These are phyloP conservation scores for Cephus pulcher DNA, from an alignment of 2,888 invertebrate genomes.

Conservation along the genomic window DNA sequence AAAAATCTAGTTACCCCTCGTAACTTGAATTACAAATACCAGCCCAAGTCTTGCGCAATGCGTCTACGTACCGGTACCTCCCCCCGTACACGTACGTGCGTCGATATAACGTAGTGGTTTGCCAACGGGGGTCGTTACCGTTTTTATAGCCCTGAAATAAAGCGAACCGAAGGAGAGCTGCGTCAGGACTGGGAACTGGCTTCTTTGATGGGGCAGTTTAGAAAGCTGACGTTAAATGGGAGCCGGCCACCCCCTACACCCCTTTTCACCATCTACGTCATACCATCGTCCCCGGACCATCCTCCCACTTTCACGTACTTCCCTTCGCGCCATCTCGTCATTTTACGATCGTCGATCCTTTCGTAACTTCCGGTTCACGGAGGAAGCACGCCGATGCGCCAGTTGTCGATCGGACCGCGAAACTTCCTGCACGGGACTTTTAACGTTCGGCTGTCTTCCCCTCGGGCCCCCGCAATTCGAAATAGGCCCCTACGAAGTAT, in stretches of 20 bases:
- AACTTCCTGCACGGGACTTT: neutral
- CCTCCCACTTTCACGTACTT: neutral
- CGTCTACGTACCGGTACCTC: neutral
- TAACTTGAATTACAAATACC: neutral
- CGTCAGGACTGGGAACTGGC: constrained; percentile 1
- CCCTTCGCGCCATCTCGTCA: neutral
- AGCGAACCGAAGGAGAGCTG: constrained; percentile 2
- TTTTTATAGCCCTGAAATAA: constrained; percentile 7
- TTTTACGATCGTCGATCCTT: neutral
- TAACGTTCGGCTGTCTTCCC: neutral
- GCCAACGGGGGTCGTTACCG: neutral
- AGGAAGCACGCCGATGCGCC: neutral
- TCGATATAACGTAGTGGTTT: neutral
- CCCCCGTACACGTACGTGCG: neutral
- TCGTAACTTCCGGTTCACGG: neutral
- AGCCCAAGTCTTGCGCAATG: neutral
- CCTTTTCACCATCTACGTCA: neutral
- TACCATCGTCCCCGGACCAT: neutral
- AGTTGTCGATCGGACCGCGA: neutral
- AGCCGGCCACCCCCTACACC: neutral
- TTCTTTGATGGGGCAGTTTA: constrained; percentile 7
- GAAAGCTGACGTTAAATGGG: constrained; percentile 9
- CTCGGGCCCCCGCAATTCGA: neutral
- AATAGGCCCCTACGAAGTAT: neutral
- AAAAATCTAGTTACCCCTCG: neutral